phyloP scores from a whole-genome alignment of 2,113 vertebrate species.

The Heterochromis multidens region DNA sequence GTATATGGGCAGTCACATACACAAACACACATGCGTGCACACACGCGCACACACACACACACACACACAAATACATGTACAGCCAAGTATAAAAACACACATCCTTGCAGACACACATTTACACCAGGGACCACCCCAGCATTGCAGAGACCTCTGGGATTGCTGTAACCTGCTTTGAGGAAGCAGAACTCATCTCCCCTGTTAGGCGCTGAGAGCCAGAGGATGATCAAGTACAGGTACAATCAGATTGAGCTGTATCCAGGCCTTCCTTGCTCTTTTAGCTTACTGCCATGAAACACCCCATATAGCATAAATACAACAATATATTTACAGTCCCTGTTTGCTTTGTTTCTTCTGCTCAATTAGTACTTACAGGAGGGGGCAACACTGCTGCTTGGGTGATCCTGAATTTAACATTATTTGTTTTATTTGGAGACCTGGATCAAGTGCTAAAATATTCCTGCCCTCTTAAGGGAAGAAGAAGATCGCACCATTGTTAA shows the following conservation, averaged over 20 bases:
- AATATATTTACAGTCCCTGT: background rate
- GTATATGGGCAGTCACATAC: background rate
- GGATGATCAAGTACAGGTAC: slow-evolving; percentile 38
- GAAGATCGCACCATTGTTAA: background rate
- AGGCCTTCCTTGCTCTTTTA: slow-evolving; percentile 14
- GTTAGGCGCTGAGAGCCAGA: slow-evolving; percentile 27
- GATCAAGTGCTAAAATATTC: background rate
- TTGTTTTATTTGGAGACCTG: background rate
- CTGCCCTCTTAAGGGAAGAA: background rate
- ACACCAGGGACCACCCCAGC: slow-evolving; percentile 62
- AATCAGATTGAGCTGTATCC: slow-evolving; percentile 18
- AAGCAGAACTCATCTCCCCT: slow-evolving; percentile 41
- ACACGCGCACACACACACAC: background rate
- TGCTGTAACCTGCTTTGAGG: slow-evolving; percentile 47
- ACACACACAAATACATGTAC: background rate
- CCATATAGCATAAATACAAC: background rate
- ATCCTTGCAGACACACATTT: slow-evolving; percentile 2
- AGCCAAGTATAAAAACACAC: background rate
- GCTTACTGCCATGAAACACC: background rate
- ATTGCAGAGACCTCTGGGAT: slow-evolving; percentile 36
- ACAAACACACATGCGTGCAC: background rate
- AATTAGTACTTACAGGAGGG: background rate
- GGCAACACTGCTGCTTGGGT: background rate
- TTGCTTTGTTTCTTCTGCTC: background rate
- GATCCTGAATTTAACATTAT: background rate